These are phyloP conservation scores for Ceratina japonica DNA, from an alignment of 1,140 invertebrate genomes.

Conservation along the genomic window DNA sequence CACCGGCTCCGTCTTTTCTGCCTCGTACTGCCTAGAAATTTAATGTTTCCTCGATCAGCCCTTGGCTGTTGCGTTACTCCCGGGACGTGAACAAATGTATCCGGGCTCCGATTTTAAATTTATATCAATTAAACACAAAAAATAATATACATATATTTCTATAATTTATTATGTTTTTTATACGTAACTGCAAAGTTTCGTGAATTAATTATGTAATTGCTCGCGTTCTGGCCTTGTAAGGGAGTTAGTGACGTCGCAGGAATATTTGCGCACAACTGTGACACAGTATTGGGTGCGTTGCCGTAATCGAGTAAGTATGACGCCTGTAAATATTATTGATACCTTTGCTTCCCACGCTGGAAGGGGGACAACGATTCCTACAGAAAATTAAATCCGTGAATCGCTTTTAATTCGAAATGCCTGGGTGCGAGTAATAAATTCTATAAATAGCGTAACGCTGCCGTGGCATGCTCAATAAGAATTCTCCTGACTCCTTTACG, in stretches of 20 bases:
- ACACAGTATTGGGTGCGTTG: background rate
- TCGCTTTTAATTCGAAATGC: slow-evolving; percentile 1
- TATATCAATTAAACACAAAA: too few species aligned
- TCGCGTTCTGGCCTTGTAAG: too few species aligned
- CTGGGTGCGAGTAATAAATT: background rate
- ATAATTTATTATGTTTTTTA: too few species aligned
- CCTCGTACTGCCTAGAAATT: slow-evolving; percentile 38
- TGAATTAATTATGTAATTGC: background rate
- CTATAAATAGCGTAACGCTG: background rate
- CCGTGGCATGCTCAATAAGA: background rate
- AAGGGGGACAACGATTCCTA: background rate
- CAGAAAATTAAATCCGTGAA: slow-evolving; percentile 6
- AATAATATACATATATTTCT: too few species aligned
- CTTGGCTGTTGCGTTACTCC: slow-evolving; percentile 1
- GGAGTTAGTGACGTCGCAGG: background rate
- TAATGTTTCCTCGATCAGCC: slow-evolving; percentile 25
- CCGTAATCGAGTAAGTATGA: background rate
- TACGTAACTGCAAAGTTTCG: background rate
- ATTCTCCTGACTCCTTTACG: background rate
- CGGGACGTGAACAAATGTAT: background rate
- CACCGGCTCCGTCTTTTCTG: slow-evolving; percentile 44
- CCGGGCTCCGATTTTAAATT: background rate
- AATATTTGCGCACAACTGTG: background rate
- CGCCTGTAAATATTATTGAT: background rate
- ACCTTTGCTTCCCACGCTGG: background rate